Conservation (phyloP, 2,113 vertebrate species). For the Phylloscopus whistleri region DNA sequence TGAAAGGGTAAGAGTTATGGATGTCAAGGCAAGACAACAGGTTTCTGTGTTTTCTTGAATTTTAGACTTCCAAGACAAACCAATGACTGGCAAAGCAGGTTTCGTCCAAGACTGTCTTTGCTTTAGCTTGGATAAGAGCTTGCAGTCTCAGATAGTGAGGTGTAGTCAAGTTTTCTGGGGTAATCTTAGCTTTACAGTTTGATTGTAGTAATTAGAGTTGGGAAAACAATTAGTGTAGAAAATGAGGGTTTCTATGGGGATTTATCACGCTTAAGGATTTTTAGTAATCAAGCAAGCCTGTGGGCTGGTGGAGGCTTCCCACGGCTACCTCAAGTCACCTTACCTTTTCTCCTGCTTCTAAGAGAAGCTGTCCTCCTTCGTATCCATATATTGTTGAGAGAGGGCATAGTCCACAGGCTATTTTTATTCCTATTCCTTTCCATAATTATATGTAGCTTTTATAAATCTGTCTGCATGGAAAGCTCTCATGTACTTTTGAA, state of each 20-base stretch:
- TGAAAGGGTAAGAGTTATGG: neutral
- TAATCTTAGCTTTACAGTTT: neutral
- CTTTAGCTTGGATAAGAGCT: neutral
- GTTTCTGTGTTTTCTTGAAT: neutral
- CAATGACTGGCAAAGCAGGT: neutral
- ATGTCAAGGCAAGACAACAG: neutral
- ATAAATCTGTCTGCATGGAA: conserved; percentile 24
- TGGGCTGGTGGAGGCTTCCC: neutral
- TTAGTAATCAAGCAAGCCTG: neutral
- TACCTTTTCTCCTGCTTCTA: neutral
- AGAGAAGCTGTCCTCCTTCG: neutral
- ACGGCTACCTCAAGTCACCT: neutral
- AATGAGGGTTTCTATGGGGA: neutral
- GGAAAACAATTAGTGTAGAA: neutral
- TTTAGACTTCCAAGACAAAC: neutral
- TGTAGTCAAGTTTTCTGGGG: neutral
- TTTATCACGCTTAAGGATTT: neutral
- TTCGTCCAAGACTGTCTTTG: neutral
- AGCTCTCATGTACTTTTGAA: neutral
- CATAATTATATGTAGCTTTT: conserved; percentile 53
- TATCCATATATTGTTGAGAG: neutral
- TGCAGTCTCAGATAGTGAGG: neutral
- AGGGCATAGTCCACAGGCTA: neutral
- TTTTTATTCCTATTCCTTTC: conserved; percentile 38
- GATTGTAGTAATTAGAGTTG: neutral